Evolutionary conservation across 2,888 invertebrate species (phyloP).

Genomic region (Sycophila texana): DNA sequence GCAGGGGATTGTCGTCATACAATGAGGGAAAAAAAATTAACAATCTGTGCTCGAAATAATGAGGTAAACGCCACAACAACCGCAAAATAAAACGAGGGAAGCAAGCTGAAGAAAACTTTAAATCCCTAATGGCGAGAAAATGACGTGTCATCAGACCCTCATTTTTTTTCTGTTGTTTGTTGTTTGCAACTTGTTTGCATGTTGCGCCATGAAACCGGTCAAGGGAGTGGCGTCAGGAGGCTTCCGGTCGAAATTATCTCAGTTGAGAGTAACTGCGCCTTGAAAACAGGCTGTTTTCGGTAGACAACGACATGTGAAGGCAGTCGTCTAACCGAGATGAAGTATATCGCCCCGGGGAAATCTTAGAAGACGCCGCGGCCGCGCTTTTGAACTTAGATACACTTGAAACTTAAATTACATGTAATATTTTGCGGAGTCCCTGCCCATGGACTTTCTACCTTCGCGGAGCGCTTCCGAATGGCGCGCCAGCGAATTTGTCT

Average conservation of each 20-base stretch:
- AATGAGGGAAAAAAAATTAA: no score
- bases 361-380: constrained; percentile 65
- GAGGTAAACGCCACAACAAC: no score
- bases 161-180: no score
- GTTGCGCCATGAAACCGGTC: not conserved
- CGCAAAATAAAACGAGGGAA: no score
- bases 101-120: no score
- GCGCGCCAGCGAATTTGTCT: constrained; percentile 1
- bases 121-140: no score
- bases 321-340: constrained; percentile 61
- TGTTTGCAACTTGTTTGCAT: not conserved
- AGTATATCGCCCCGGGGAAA: constrained; percentile 72
- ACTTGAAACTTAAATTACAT: constrained; percentile 62
- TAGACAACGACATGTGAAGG: constrained; percentile 26
- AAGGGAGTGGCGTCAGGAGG: not conserved
- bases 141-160: no score
- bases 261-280: not conserved
- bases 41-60: no score
- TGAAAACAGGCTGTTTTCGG: constrained; percentile 12
- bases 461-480: not conserved
- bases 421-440: constrained; percentile 56
- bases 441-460: constrained; percentile 55
- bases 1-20: no score
- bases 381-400: constrained; percentile 48
- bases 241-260: constrained; percentile 15